Evolutionary conservation across 2,888 invertebrate species (phyloP).

Genomic region (Parnassius smintheus): DNA sequence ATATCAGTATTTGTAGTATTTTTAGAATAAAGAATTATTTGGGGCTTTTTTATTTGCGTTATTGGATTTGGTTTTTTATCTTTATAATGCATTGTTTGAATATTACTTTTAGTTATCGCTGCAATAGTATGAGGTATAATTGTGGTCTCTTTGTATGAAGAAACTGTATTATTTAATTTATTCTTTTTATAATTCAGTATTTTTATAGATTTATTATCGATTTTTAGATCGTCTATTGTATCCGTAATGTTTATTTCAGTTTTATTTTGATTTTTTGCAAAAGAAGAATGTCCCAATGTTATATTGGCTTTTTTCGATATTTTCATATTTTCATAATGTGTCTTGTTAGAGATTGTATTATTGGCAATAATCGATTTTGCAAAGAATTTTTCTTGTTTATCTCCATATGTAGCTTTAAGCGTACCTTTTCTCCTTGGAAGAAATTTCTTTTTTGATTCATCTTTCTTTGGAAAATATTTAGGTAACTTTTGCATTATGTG

Average conservation of each 20-base stretch:
- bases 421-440: constrained; percentile 72
- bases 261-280: not conserved
- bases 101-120: constrained; percentile 67
- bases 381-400: constrained; percentile 68
- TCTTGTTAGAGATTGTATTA: constrained; percentile 31
- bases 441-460: constrained; percentile 61
- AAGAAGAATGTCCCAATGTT: not conserved
- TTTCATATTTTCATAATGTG: constrained; percentile 6
- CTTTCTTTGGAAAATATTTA: constrained; percentile 53
- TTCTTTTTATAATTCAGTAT: constrained; percentile 3
- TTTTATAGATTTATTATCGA: constrained; percentile 2
- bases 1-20: constrained; percentile 39
- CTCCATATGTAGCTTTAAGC: constrained; percentile 75
- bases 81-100: constrained; percentile 65
- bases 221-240: not conserved
- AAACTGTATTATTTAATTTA: constrained; percentile 7
- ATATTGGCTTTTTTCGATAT: constrained; percentile 8
- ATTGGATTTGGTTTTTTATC: constrained; percentile 68
- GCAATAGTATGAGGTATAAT: constrained; percentile 55
- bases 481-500: constrained; percentile 58
- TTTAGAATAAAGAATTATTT: constrained; percentile 38
- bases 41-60: constrained; percentile 65
- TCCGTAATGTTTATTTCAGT: constrained; percentile 3
- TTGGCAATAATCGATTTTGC: constrained; percentile 37
- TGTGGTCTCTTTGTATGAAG: constrained; percentile 36